These are phyloP conservation scores for Operophtera brumata DNA, from an alignment of 2,888 invertebrate species.

Conservation along the genomic window DNA sequence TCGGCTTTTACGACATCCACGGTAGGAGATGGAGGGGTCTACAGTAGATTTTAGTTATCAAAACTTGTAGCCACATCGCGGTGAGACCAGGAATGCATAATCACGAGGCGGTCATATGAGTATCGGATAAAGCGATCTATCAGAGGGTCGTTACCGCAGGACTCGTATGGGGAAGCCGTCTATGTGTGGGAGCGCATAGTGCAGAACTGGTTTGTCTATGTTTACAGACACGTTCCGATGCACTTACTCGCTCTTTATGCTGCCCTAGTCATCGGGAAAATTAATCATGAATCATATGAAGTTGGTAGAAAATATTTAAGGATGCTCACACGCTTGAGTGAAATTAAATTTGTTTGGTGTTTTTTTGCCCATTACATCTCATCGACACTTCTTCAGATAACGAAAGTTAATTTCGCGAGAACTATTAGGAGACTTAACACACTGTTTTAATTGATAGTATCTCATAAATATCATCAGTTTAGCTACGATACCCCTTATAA, in stretches of 20 bases:
- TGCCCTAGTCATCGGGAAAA: conserved; percentile 36
- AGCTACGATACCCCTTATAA: no score
- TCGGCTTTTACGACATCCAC: no score
- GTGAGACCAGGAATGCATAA: conserved; percentile 49
- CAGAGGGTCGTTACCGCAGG: conserved; percentile 65
- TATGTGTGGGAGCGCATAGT: conserved; percentile 70
- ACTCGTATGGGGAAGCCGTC: conserved; percentile 65
- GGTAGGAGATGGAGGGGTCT: no score
- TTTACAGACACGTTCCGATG: conserved; percentile 40
- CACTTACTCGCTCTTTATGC: conserved; percentile 43
- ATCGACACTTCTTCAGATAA: no score
- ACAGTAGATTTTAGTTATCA: no score
- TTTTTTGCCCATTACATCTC: no score
- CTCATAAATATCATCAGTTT: no score
- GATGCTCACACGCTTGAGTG: no score
- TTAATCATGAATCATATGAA: not conserved
- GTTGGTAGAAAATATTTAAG: not conserved
- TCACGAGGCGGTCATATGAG: conserved; percentile 51
- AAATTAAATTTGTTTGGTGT: no score
- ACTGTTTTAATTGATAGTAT: no score
- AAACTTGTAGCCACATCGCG: conserved; percentile 29
- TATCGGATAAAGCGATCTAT: conserved; percentile 75
- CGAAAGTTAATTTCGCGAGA: no score
- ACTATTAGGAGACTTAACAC: no score
- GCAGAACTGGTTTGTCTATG: conserved; percentile 70